A percentile compares a stretch with the other conserved stretches of the same genome.
These are phyloP conservation scores for Trichoplusia ni DNA, from an alignment of 1,140 invertebrate genomes.

Conservation along the genomic window DNA sequence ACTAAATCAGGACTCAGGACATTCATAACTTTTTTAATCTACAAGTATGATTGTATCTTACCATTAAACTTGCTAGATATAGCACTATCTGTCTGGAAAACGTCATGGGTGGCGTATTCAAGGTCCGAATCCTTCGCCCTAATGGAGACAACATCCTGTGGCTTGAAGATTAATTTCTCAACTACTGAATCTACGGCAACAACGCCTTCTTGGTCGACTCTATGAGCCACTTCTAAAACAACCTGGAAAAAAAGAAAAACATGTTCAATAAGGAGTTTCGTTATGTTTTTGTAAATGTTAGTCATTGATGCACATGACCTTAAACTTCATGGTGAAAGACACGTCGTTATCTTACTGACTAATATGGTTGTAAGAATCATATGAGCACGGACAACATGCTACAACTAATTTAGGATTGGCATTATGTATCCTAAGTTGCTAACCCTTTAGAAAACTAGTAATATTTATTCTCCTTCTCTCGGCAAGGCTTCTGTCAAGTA, in stretches of 20 bases:
- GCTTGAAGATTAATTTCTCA: slow-evolving; percentile 93
- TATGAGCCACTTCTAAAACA: slow-evolving; percentile 91
- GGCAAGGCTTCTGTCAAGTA: too few species aligned
- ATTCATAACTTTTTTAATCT: not conserved
- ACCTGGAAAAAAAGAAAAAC: slow-evolving; percentile 75
- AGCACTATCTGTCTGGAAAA: slow-evolving; percentile 92
- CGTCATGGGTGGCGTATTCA: slow-evolving; percentile 92
- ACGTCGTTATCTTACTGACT: too few species aligned
- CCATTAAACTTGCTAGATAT: slow-evolving; percentile 85
- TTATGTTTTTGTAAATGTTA: not conserved
- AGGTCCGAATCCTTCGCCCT: slow-evolving; percentile 91
- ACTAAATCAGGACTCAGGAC: too few species aligned
- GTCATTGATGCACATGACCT: too few species aligned
- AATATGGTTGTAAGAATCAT: too few species aligned
- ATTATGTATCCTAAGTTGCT: too few species aligned
- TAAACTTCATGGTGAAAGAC: too few species aligned
- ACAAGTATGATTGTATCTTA: slow-evolving; percentile 42
- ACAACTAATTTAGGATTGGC: too few species aligned
- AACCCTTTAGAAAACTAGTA: too few species aligned
- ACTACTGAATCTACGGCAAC: slow-evolving; percentile 86
- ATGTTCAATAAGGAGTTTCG: not conserved
- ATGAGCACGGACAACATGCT: too few species aligned
- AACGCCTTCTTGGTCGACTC: slow-evolving; percentile 86
- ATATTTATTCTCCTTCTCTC: too few species aligned
- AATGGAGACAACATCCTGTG: slow-evolving; percentile 90